A percentile compares a stretch with the other conserved stretches of the same genome.
These are phyloP conservation scores for Bungarus multicinctus DNA, from an alignment of 2,113 vertebrate genomes.

Conservation along the genomic window DNA sequence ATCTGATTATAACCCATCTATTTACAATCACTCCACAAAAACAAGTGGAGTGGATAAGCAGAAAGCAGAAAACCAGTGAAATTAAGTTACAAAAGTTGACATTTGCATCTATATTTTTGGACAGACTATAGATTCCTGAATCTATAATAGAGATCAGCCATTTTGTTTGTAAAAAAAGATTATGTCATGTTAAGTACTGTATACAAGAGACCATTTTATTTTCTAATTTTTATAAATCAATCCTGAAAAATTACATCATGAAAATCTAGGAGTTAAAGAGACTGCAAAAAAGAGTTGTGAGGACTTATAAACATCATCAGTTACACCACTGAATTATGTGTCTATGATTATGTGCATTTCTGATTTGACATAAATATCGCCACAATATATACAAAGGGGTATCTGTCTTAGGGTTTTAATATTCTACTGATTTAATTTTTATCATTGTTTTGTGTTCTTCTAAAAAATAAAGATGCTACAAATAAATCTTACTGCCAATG, in stretches of 20 bases:
- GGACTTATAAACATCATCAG: not conserved
- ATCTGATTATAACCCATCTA: not conserved
- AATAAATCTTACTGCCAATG: not conserved
- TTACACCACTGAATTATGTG: not conserved
- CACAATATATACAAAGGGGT: not conserved
- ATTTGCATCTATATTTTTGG: not conserved
- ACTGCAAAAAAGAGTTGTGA: not conserved
- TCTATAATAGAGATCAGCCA: not conserved
- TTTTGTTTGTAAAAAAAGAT: not conserved
- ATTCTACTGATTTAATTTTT: not conserved
- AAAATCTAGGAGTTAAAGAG: not conserved
- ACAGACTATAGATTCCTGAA: not conserved
- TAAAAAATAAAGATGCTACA: not conserved
- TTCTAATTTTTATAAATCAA: not conserved
- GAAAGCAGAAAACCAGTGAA: not conserved
- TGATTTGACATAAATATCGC: not conserved
- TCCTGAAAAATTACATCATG: not conserved
- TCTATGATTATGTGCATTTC: not conserved
- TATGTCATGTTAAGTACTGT: not conserved
- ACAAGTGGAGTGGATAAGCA: not conserved
- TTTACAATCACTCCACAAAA: not conserved
- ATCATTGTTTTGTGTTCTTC: not conserved
- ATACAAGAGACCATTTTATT: not conserved
- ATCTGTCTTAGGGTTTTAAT: not conserved
- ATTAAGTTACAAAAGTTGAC: not conserved